Conservation (phyloP, 2,797 vertebrate genomes). For the Tiaroga cobitis region DNA sequence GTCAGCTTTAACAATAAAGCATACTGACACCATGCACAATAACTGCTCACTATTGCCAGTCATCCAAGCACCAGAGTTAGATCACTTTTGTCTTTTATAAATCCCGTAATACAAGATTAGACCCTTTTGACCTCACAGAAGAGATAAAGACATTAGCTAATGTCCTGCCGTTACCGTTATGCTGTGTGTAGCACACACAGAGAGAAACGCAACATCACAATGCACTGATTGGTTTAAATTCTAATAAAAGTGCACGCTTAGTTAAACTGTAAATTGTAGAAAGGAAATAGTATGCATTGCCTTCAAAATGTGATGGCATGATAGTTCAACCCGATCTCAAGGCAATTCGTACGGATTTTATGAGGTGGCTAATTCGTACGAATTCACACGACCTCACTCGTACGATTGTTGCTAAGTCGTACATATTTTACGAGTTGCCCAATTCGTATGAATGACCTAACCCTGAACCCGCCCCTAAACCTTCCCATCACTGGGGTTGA, state of each 20-base stretch:
- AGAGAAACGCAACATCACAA: constrained; percentile 20
- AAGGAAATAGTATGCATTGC: too few species aligned
- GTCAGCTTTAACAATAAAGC: constrained; percentile 46
- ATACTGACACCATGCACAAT: constrained; percentile 66
- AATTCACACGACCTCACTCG: too few species aligned
- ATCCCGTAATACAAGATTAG: constrained; percentile 81
- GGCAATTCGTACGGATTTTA: too few species aligned
- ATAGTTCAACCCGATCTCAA: too few species aligned
- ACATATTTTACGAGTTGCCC: too few species aligned
- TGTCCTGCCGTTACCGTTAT: constrained; percentile 73
- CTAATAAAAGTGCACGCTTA: neutral
- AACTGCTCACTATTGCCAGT: constrained; percentile 67
- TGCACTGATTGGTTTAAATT: constrained; percentile 14
- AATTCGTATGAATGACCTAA: too few species aligned
- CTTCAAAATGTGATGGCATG: neutral
- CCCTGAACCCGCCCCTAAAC: too few species aligned
- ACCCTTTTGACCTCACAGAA: constrained; percentile 77
- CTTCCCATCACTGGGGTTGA: too few species aligned
- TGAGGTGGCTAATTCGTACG: too few species aligned
- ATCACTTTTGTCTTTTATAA: constrained; percentile 78
- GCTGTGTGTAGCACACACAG: constrained; percentile 65
- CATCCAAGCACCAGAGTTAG: constrained; percentile 71
- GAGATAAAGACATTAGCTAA: constrained; percentile 83
- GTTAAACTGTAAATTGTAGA: neutral
- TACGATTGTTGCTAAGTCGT: too few species aligned